Evolutionary conservation across 53 echinoderm and acorn worm species (phyloP).

Genomic region (Stichopus horrens): DNA sequence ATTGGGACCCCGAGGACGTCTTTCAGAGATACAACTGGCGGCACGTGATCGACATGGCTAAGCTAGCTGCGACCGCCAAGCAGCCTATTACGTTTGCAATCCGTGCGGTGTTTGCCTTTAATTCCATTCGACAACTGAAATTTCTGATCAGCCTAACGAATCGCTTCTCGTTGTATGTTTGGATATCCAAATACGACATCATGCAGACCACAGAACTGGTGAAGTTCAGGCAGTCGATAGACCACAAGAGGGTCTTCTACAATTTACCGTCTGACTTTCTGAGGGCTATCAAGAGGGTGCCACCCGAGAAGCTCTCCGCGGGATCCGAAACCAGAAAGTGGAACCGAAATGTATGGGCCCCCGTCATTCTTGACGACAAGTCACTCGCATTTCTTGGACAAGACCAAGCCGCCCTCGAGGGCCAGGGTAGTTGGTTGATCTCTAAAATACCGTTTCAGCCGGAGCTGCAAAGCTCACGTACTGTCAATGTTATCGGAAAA

Average conservation of each 20-base stretch:
- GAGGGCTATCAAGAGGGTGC: conserved; percentile 59
- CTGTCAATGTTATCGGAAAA: conserved; percentile 66
- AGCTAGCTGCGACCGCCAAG: conserved; percentile 59
- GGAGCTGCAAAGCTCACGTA: conserved; percentile 60
- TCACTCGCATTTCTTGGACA: conserved; percentile 83
- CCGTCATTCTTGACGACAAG: conserved; percentile 66
- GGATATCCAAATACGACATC: conserved; percentile 78
- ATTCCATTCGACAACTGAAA: conserved; percentile 76
- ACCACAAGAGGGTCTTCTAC: conserved; percentile 76
- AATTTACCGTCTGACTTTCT: conserved; percentile 67
- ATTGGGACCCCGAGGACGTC: conserved; percentile 67
- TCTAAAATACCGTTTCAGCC: conserved; percentile 81
- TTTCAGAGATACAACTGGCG: conserved; percentile 76
- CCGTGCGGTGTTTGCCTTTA: conserved; percentile 70
- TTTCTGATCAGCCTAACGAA: conserved; percentile 79
- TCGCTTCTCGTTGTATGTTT: conserved; percentile 74
- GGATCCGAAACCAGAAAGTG: conserved; percentile 49
- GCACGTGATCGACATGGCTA: conserved; percentile 84
- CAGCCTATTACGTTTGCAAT: conserved; percentile 70
- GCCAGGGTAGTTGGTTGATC: conserved; percentile 79
- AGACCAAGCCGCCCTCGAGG: conserved; percentile 77
- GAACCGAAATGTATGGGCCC: conserved; percentile 82
- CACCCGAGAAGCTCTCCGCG: conserved; percentile 37
- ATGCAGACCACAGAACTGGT: conserved; percentile 69
- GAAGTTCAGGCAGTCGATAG: conserved; percentile 72